Evolutionary conservation across 1,140 invertebrate species (phyloP), one percentile per base, ranked within the genome.

Genomic region (Papilio helenus): DNA sequence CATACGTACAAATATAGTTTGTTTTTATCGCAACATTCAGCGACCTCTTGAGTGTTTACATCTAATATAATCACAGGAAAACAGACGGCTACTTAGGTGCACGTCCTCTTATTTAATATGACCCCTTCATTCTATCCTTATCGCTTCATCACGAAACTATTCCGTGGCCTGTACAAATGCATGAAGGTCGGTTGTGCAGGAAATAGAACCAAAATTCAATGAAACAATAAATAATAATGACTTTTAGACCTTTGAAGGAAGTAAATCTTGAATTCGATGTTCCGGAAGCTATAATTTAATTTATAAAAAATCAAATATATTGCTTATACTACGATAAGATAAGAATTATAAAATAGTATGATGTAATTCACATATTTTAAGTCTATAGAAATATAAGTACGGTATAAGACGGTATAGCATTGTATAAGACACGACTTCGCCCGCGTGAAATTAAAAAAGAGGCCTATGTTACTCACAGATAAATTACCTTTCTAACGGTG

Each of bases 11-110:
- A 42, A 23, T 16, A 16, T 65, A 44, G 51, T 61, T 14, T 58
- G 76, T 84, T 86, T 88, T 87, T 87, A 90, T 90, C 85, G 65
- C 72, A 79, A 65, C 58, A 81, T 80, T 76, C 72, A 80, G 34
- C 86, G 87, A 90, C 88, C 88, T 89, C 80, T 86, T 86, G 87
- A 87, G 61, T 89, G 88, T 89, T 89, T 89, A 90, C 83, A 85
- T 86, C 84, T 89, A 58, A 83, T 84, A 86, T 85, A 86, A 87
- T 85, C 83, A 84, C 81, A 85, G 84, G 84, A 86, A 88, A 90
- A 89, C 84, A 86, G 84, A 76, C 68, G 79, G 39, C 80, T 80
- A 82, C 83, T 83, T 83, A 86, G 73, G 81, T 80, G 81, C 80
- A 77, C 55, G 55, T 77, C 84, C 84, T 84, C 80, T 87, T 85